Evolutionary conservation across 2,888 invertebrate species (phyloP).

Genomic region (Apotomis turbidana): DNA sequence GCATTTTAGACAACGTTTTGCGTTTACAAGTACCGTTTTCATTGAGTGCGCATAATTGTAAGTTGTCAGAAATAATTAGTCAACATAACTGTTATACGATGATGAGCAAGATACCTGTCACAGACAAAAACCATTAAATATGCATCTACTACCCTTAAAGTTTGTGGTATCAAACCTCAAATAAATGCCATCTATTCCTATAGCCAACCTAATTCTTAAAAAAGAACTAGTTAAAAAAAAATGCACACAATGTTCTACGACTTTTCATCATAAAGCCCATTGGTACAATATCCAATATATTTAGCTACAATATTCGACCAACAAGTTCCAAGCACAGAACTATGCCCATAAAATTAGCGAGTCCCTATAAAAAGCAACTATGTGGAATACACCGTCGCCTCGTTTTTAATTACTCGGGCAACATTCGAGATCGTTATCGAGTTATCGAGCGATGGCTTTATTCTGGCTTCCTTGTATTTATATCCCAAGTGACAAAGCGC

Average conservation of each 20-base stretch:
- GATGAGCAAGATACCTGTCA: too few species aligned
- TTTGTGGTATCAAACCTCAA: too few species aligned
- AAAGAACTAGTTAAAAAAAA: constrained; percentile 16
- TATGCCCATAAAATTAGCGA: constrained; percentile 38
- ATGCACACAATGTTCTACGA: constrained; percentile 7
- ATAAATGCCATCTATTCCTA: too few species aligned
- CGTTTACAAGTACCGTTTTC: background rate
- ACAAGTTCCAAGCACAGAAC: background rate
- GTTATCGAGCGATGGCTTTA: constrained; percentile 56
- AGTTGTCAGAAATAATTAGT: too few species aligned
- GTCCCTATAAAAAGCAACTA: constrained; percentile 37
- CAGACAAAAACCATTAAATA: too few species aligned
- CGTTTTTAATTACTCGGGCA: constrained; percentile 48
- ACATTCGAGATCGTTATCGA: constrained; percentile 60
- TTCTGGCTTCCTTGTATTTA: constrained; percentile 43
- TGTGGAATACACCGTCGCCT: constrained; percentile 43
- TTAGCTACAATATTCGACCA: background rate
- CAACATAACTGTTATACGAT: too few species aligned
- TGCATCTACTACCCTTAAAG: too few species aligned
- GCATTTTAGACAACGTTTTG: constrained; percentile 1
- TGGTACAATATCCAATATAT: background rate
- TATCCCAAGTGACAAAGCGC: background rate
- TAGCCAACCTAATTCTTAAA: too few species aligned
- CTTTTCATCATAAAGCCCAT: background rate
- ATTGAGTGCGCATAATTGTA: too few species aligned